These are phyloP conservation scores for Zygothrica quintamaculata DNA, from an alignment of 2,888 invertebrate genomes.

Conservation along the genomic window DNA sequence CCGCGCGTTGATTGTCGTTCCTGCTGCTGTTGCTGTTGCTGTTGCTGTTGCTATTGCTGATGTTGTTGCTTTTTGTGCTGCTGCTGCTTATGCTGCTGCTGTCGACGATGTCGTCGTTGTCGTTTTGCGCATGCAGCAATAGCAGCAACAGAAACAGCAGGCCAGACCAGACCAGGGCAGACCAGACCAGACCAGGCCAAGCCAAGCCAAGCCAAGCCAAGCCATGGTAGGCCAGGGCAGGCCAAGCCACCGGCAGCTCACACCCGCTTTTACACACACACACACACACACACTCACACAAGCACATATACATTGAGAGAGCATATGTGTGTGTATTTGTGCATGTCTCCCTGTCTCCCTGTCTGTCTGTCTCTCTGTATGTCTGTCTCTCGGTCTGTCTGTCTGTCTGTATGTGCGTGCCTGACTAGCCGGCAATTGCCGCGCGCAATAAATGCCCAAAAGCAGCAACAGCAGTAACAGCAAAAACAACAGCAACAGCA, in stretches of 20 bases:
- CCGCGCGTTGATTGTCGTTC: conserved; percentile 76
- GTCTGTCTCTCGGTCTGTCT: conserved; percentile 20
- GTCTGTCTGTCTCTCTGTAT: conserved; percentile 38
- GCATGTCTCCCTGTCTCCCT: conserved; percentile 37
- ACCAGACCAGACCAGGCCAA: conserved; percentile 27
- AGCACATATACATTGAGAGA: too few species aligned
- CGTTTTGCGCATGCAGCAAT: conserved; percentile 50
- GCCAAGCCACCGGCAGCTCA: conserved; percentile 48
- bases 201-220: conserved; percentile 56
- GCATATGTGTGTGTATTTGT: conserved; percentile 27
- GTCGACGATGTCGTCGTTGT: conserved; percentile 30
- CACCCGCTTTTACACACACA: conserved; percentile 43
- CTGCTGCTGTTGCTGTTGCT: conserved; percentile 48
- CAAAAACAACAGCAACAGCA: conserved; percentile 39
- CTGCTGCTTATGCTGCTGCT: conserved; percentile 37
- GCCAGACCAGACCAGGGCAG: conserved; percentile 48
- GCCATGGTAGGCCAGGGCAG: conserved; percentile 25
- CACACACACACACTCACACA: conserved; percentile 4
- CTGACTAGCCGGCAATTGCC: conserved; percentile 66
- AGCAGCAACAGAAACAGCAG: conserved; percentile 56
- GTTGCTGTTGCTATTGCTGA: conserved; percentile 32
- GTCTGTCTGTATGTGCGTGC: conserved; percentile 46
- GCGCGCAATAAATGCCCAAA: conserved; percentile 68
- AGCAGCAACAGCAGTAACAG: conserved; percentile 58
- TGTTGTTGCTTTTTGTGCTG: conserved; percentile 29